Evolutionary conservation across 2,888 invertebrate genomes (phyloP).

Genomic region (Morpho deidamia): DNA sequence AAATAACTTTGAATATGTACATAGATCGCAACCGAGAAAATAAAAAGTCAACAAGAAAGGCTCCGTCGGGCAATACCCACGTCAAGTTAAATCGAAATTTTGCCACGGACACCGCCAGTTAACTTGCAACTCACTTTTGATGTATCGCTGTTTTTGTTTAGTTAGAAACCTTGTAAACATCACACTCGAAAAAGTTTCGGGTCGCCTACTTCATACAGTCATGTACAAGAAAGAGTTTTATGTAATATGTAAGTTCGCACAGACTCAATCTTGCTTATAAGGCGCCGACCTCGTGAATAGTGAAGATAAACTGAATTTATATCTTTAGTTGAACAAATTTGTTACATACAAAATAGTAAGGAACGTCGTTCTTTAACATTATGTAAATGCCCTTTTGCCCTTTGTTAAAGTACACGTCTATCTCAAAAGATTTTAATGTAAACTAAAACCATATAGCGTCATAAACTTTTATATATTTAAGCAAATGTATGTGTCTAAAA

Average conservation of each 20-base stretch:
- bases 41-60: slow-evolving; percentile 49
- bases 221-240: slow-evolving; percentile 35
- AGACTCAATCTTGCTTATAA: slow-evolving; percentile 10
- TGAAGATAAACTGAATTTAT: slow-evolving; percentile 27
- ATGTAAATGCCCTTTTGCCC: neutral
- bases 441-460: neutral
- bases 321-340: slow-evolving; percentile 26
- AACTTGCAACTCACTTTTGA: slow-evolving; percentile 73
- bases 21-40: slow-evolving; percentile 37
- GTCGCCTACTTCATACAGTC: slow-evolving; percentile 31
- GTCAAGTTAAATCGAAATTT: slow-evolving; percentile 60
- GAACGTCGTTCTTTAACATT: slow-evolving; percentile 5
- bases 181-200: slow-evolving; percentile 54
- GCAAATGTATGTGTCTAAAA: neutral
- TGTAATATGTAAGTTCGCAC: slow-evolving; percentile 34
- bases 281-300: slow-evolving; percentile 17
- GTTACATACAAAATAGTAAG: slow-evolving; percentile 20
- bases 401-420: neutral
- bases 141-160: slow-evolving; percentile 70
- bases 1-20: slow-evolving; percentile 4
- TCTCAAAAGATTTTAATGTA: neutral
- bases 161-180: slow-evolving; percentile 62
- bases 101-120: slow-evolving; percentile 53
- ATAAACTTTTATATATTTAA: too few species aligned
- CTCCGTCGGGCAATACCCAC: slow-evolving; percentile 42